phyloP scores from a whole-genome alignment of 2,113 vertebrate genomes.

The Furnarius figulus region DNA sequence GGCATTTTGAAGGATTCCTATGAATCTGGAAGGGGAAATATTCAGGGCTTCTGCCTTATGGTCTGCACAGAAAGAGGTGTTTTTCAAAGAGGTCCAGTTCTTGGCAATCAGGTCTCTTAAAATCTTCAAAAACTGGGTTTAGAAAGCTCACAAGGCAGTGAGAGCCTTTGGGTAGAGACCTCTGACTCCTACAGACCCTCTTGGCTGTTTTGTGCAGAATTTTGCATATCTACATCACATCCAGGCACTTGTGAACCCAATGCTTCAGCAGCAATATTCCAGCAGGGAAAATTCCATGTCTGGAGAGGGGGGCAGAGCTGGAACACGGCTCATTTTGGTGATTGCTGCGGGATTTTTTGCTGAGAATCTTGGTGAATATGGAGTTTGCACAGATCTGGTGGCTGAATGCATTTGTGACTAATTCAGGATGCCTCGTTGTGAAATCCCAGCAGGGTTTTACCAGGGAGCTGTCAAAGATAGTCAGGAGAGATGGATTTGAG shows the following conservation, averaged over 20 bases:
- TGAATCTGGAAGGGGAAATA: not conserved
- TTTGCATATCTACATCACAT: not conserved
- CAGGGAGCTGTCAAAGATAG: not conserved
- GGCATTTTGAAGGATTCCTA: not conserved
- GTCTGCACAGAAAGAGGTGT: not conserved
- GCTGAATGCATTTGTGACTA: not conserved
- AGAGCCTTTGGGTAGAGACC: not conserved
- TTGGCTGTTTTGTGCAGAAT: not conserved
- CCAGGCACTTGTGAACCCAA: not conserved
- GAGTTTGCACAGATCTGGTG: not conserved
- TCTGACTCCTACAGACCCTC: not conserved
- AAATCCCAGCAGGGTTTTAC: not conserved
- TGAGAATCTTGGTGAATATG: not conserved
- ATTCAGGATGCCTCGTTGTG: not conserved
- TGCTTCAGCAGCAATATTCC: not conserved
- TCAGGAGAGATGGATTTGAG: rapidly evolving
- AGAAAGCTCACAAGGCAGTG: not conserved
- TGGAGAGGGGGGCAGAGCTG: not conserved
- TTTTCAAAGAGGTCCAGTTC: not conserved
- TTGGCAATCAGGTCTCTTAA: not conserved
- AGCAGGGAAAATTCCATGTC: not conserved
- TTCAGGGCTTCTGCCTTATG: not conserved
- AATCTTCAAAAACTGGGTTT: not conserved
- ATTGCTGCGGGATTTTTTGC: not conserved
- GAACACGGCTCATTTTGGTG: not conserved